Percentiles rank a stretch among this genome's conserved stretches.
Conservation (phyloP, 2,797 vertebrate species). For the Brachymystax lenok region DNA sequence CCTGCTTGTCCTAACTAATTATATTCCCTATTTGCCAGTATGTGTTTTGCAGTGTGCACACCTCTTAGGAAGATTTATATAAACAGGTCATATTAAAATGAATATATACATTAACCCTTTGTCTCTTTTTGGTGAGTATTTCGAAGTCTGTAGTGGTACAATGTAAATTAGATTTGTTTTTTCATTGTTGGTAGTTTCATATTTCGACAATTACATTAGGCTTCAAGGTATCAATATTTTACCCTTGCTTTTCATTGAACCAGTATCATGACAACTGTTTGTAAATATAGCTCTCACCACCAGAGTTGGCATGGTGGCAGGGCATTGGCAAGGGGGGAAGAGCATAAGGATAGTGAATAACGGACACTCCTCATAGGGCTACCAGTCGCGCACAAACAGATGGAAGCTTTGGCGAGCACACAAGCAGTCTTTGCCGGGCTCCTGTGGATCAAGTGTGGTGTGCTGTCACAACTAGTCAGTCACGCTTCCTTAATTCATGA, state of each 20-base stretch:
- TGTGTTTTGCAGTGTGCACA: constrained; percentile 57
- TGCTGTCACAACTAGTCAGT: constrained; percentile 72
- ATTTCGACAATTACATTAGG: too few species aligned
- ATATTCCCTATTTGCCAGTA: constrained; percentile 55
- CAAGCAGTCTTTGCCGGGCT: constrained; percentile 64
- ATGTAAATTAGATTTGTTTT: too few species aligned
- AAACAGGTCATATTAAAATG: constrained; percentile 32
- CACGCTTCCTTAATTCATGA: constrained; percentile 55
- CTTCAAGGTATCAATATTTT: not conserved
- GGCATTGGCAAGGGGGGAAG: constrained; percentile 57
- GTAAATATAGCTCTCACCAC: constrained; percentile 81
- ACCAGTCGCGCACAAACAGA: constrained; percentile 65
- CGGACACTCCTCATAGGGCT: constrained; percentile 64
- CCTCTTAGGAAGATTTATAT: constrained; percentile 53
- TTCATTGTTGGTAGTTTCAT: too few species aligned
- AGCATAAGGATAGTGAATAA: constrained; percentile 59
- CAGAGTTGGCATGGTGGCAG: constrained; percentile 64
- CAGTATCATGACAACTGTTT: constrained; percentile 61
- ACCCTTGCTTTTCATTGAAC: not conserved
- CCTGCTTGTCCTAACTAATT: constrained; percentile 50
- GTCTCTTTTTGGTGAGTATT: too few species aligned
- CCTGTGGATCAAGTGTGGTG: constrained; percentile 64
- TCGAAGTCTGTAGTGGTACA: too few species aligned
- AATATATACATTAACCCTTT: too few species aligned
- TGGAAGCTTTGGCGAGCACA: constrained; percentile 73